These are phyloP conservation scores for Pelecanus crispus DNA, from an alignment of 2,113 vertebrate genomes.

Conservation along the genomic window DNA sequence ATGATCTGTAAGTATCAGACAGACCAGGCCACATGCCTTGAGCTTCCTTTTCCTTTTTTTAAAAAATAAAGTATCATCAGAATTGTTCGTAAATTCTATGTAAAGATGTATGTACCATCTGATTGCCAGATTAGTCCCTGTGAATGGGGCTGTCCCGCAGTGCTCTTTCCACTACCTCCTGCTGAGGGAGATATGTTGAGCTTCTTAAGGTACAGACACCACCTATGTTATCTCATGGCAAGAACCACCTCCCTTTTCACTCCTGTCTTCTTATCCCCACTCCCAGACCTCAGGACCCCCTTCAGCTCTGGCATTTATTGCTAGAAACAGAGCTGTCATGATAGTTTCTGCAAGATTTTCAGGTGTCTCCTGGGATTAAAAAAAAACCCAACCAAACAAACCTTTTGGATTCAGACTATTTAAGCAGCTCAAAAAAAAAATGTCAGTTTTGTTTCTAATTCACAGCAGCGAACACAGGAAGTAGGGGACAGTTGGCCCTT, in stretches of 20 bases:
- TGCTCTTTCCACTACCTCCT: neutral
- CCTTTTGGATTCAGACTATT: neutral
- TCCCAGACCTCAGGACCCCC: neutral
- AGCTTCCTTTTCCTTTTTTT: neutral
- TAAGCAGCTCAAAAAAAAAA: neutral
- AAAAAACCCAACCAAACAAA: too few species aligned
- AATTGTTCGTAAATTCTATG: too few species aligned
- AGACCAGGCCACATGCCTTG: neutral
- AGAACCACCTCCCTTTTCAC: neutral
- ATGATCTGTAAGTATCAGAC: neutral
- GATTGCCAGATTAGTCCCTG: neutral
- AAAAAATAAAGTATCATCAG: too few species aligned
- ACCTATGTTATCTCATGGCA: neutral
- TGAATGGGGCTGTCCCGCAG: neutral
- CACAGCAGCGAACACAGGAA: neutral
- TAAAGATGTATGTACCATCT: constrained; percentile 14
- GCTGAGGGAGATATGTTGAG: neutral
- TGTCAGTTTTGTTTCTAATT: neutral
- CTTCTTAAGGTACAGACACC: neutral
- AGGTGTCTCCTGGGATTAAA: neutral
- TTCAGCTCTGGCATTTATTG: neutral
- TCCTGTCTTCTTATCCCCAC: neutral
- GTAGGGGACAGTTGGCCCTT: neutral
- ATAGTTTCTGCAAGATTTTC: neutral
- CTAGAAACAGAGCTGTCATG: neutral